Percentiles rank a stretch among this genome's conserved stretches.
Conservation (phyloP, 2,797 vertebrate species). For the Aphelocoma californica region DNA sequence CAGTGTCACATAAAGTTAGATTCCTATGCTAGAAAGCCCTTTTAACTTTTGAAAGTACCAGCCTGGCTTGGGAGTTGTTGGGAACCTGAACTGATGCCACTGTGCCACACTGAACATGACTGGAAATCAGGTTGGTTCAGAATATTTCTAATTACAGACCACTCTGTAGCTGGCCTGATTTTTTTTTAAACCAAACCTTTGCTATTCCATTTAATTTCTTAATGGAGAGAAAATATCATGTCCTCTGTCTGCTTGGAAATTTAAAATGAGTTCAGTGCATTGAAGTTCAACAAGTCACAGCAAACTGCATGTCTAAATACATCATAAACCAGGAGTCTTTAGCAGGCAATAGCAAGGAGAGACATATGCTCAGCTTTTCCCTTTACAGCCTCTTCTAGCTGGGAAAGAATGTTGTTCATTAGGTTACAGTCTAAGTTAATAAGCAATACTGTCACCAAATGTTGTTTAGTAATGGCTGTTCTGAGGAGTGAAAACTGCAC, state of each 20-base stretch:
- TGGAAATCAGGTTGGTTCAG: background rate
- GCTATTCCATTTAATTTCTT: background rate
- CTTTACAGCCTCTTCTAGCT: background rate
- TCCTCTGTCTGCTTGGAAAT: conserved; percentile 2
- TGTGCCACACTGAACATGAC: background rate
- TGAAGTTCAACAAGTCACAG: conserved; percentile 4
- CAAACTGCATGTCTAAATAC: background rate
- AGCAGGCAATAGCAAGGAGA: background rate
- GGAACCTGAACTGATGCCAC: background rate
- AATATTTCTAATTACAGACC: background rate
- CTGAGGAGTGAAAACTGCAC: background rate
- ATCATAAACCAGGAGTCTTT: background rate
- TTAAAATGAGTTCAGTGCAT: background rate
- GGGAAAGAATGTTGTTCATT: background rate
- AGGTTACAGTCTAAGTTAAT: conserved; percentile 15
- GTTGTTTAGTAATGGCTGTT: background rate
- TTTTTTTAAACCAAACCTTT: background rate
- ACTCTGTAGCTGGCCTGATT: background rate
- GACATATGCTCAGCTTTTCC: conserved; percentile 22
- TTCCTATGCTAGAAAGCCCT: background rate
- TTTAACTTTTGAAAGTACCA: background rate
- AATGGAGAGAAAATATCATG: background rate
- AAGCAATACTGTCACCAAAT: conserved; percentile 8
- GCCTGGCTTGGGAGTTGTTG: background rate
- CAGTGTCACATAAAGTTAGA: background rate